Evolutionary conservation across 1,140 invertebrate species (phyloP).

Genomic region (Heliconius nattereri): DNA sequence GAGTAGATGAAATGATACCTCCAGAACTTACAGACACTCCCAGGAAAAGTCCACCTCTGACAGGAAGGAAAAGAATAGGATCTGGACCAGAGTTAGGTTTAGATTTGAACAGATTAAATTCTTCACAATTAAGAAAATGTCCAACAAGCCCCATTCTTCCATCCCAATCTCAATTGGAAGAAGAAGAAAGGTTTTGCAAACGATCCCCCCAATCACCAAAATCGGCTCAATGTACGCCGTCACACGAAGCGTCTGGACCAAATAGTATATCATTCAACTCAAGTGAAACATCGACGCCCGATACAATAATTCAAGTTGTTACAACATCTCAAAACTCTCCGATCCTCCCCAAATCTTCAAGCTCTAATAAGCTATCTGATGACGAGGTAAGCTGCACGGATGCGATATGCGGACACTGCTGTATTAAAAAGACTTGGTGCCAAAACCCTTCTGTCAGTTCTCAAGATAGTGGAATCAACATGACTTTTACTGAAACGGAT

Average conservation of each 20-base stretch:
- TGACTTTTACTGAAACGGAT: conserved; percentile 87
- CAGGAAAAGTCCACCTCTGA: conserved; percentile 71
- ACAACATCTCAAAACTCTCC: conserved; percentile 65
- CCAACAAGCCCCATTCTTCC: conserved; percentile 75
- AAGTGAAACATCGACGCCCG: conserved; percentile 79
- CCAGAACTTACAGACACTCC: conserved; percentile 73
- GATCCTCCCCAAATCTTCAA: conserved; percentile 73
- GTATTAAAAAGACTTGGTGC: conserved; percentile 82
- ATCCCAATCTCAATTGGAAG: conserved; percentile 57
- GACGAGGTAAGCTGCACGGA: conserved; percentile 77
- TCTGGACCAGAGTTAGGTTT: conserved; percentile 75
- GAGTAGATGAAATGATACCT: conserved; percentile 87
- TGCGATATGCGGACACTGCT: conserved; percentile 71
- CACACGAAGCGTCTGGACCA: conserved; percentile 69
- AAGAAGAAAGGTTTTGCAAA: conserved; percentile 58
- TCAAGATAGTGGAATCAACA: conserved; percentile 89
- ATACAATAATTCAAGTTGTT: conserved; percentile 79
- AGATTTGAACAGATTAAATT: conserved; percentile 58
- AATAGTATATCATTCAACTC: conserved; percentile 79
- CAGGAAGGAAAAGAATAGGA: conserved; percentile 65
- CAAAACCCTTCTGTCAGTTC: conserved; percentile 86
- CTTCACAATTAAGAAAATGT: conserved; percentile 70
- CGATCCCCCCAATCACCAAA: conserved; percentile 69
- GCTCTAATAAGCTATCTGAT: conserved; percentile 79
- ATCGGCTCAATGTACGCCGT: conserved; percentile 71